Evolutionary conservation across 2,113 vertebrate genomes (phyloP), one percentile per base, ranked within the genome.

Genomic region (Rhagologus leucostigma): DNA sequence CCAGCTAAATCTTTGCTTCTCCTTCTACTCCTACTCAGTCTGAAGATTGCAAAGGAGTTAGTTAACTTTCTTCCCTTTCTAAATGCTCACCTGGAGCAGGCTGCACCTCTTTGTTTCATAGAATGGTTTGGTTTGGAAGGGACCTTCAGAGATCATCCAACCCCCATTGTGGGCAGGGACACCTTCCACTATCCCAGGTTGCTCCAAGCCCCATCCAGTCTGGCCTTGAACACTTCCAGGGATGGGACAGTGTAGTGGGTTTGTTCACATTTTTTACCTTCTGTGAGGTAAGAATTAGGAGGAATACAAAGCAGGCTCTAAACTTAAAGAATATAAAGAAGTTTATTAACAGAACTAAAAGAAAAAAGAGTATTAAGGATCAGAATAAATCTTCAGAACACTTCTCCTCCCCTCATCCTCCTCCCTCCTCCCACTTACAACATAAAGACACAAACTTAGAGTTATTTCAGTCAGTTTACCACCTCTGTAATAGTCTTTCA

Each of bases 91-190:
- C 44, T 68, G 4, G 3, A 57, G 20, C 7, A 9, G 16, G 22
- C 12, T 81, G 13, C 14, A 23, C 9, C 13, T 81, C 0, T 44
- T 64, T 49, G 22, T 81, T 84, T 78, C 13, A 14, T 4, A 16
- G 37, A 30, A 44, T 33, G 23, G 16, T 68, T 69, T 82, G 37
- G 35, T 35, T 60, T 77, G 49, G 57, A 76, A 78, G 23, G 41
- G 32, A 24, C 14, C 37, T 69, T 77, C 41, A n/a, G 17, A 85
- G 46, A 41, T 60, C 12, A 21, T 57, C 17, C 18, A 71, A 11
- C 4, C 4, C 15, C 8, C 3, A 1, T 8, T 0, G 0, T 23
- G 15, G 20, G 11, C 35, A 69, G 53, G 39, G 68, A 52, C 33
- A 39, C 11, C 7, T 87, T 55, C 4, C 41, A 29, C 50, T 39